Evolutionary conservation across 2,113 vertebrate genomes (phyloP).

Genomic region (Hippocampus abdominalis): DNA sequence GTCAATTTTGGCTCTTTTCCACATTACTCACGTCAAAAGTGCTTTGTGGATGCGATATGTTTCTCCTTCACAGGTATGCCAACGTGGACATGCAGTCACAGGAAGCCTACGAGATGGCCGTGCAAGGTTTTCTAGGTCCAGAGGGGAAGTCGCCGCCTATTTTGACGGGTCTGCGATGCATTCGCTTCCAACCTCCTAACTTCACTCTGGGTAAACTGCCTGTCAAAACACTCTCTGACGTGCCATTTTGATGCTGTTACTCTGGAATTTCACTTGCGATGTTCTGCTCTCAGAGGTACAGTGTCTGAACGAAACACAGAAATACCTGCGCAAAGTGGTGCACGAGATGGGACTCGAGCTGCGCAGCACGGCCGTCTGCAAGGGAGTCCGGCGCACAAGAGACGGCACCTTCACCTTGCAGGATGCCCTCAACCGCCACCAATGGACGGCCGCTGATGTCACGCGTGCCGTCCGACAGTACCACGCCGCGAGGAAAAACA

Average conservation of each 20-base stretch:
- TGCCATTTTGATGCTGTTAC: not conserved
- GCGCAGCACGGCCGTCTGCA: conserved; percentile 82
- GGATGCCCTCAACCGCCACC: conserved; percentile 75
- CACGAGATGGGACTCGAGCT: conserved; percentile 92
- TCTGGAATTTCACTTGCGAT: not conserved
- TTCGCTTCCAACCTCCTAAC: conserved; percentile 78
- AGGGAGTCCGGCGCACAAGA: conserved; percentile 77
- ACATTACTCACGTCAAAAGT: not conserved
- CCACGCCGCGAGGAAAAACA: conserved; percentile 31
- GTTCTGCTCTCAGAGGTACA: conserved; percentile 77
- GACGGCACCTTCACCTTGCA: conserved; percentile 82
- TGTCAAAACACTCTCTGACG: not conserved
- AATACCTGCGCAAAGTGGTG: conserved; percentile 82
- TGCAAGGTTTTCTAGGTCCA: conserved; percentile 81
- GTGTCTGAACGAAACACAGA: conserved; percentile 89
- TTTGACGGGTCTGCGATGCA: conserved; percentile 79
- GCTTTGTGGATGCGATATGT: not conserved
- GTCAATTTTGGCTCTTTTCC: conserved; percentile 32
- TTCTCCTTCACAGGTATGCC: conserved; percentile 74
- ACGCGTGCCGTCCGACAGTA: conserved; percentile 61
- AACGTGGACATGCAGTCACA: conserved; percentile 83
- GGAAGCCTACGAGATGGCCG: conserved; percentile 91
- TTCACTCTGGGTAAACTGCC: conserved; percentile 83
- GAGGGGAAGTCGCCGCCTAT: conserved; percentile 81
- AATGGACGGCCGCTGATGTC: conserved; percentile 78